Percentiles rank a stretch among this genome's conserved stretches.
These are phyloP conservation scores for Penaeus vannamei DNA, from an alignment of 1,140 invertebrate genomes.

Conservation along the genomic window DNA sequence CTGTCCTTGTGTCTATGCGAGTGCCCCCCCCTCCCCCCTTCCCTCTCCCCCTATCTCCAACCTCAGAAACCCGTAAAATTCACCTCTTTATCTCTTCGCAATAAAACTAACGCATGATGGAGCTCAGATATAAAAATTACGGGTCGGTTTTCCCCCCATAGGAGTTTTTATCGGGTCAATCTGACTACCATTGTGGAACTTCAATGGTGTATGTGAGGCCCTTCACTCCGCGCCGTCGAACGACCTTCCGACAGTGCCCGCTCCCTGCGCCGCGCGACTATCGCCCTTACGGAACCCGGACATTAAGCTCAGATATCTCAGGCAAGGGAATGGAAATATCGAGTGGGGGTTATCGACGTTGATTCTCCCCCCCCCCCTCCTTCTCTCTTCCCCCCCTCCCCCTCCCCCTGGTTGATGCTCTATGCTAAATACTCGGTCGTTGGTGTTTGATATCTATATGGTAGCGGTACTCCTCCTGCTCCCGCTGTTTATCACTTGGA, in stretches of 20 bases:
- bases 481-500: too few relatives aligned
- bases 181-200: constrained; percentile 33
- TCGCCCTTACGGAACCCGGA: background rate
- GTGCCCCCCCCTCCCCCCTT: background rate
- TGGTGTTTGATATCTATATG: too few relatives aligned
- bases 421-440: background rate
- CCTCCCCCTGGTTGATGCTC: background rate
- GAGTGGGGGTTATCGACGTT: too few relatives aligned
- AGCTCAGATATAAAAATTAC: constrained; percentile 49
- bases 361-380: background rate
- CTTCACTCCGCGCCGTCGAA: constrained; percentile 6
- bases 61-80: too few relatives aligned
- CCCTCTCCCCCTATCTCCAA: too few relatives aligned
- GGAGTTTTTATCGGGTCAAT: constrained; percentile 39
- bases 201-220: constrained; percentile 23
- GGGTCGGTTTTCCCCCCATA: constrained; percentile 37
- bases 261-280: background rate
- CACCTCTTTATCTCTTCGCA: background rate
- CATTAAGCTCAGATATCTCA: background rate
- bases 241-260: constrained; percentile 22
- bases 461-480: too few relatives aligned
- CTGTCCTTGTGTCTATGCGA: too few relatives aligned
- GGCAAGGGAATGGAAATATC: too few relatives aligned
- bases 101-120: constrained; percentile 46
- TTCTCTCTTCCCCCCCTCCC: background rate